These are phyloP conservation scores for Bergia sp. DNA, from an alignment of 92 coral and sea anemone species.

Conservation along the genomic window DNA sequence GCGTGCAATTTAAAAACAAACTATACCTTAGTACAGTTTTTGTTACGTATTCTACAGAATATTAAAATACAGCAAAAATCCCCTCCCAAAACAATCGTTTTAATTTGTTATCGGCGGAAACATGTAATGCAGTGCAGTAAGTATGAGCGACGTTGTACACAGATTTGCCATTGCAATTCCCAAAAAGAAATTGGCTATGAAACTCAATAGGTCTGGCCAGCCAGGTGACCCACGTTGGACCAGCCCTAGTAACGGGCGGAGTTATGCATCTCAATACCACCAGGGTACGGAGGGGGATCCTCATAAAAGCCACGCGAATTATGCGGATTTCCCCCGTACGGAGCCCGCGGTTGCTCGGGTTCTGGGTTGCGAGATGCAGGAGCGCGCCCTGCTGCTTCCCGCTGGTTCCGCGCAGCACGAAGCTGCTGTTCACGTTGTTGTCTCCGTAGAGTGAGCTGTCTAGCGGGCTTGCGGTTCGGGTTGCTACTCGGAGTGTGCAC, in stretches of 20 bases:
- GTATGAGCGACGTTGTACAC: too few species aligned
- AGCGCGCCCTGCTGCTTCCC: neutral
- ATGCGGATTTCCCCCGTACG: slow-evolving; percentile 24
- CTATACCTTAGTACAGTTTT: too few species aligned
- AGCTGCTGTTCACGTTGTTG: slow-evolving; percentile 45
- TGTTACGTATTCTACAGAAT: too few species aligned
- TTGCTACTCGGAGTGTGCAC: slow-evolving; percentile 99
- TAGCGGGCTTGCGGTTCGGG: slow-evolving; percentile 90
- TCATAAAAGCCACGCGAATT: slow-evolving; percentile 26
- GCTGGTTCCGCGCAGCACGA: slow-evolving; percentile 42
- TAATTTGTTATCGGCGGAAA: too few species aligned
- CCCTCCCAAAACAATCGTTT: too few species aligned
- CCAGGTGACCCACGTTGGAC: slow-evolving; percentile 16
- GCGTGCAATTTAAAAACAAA: too few species aligned
- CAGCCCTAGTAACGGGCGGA: slow-evolving; percentile 14
- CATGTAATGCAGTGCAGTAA: too few species aligned
- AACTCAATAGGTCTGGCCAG: slow-evolving; percentile 29
- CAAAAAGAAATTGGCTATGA: neutral
- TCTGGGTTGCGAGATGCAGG: neutral
- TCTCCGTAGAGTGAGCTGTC: slow-evolving; percentile 93
- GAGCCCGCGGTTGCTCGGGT: neutral
- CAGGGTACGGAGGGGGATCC: slow-evolving; percentile 54
- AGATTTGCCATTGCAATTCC: too few species aligned
- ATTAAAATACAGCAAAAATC: too few species aligned
- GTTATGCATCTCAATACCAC: slow-evolving; percentile 3